Base-by-base conservation (phyloP, 2,888 invertebrate genomes). In the Heliconius charithonia region DNA sequence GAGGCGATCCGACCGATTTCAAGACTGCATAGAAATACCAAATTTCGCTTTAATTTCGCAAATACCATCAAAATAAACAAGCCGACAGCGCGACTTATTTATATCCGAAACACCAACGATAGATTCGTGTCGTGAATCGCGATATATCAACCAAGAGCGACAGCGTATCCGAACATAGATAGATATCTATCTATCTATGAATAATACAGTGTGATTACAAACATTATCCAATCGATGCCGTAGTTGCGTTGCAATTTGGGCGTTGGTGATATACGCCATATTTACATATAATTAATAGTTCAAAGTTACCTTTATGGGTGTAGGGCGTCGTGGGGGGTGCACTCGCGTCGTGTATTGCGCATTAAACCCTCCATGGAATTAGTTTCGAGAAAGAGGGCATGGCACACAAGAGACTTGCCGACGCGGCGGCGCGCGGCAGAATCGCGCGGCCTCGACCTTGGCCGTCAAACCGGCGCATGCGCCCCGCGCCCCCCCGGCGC, bases 381-480 rank as follows among this genome's bases (percentile, higher is more conserved):
- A 85, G 86, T 89, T 91, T 89, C 87, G 87, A 90, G 88, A 90
- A 89, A 88, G 89, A 90, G 89, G 89, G 89, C 89, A 90, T 89
- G 89, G 89, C 89, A 87, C 88, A 84, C 87, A 89, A 90, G 87
- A 89, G 88, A 92, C 93, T 89, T 88, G 90, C 91, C 91, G 89
- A 89, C 88, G 91, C 93, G 93, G 89, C 93, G 93, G 94, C 91
- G 93, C 93, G 93, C 93, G 93, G 93, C 90, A 84, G 93, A 94
- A 91, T 94, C 92, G 92, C 90, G 84, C 85, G 85, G 85, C 95
- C 94, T 94, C 94, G 94, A 94, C 95, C 95, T 95, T 95, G 95
- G 95, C 95, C 95, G 93, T 92, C 94, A 95, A 94, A 94, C 90
- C 86, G 90, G 94, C 95, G 94, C 94, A 94, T 93, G 94, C 94